phyloP scores from a whole-genome alignment of 2,888 invertebrate species.

The Phlogophora meticulosa region DNA sequence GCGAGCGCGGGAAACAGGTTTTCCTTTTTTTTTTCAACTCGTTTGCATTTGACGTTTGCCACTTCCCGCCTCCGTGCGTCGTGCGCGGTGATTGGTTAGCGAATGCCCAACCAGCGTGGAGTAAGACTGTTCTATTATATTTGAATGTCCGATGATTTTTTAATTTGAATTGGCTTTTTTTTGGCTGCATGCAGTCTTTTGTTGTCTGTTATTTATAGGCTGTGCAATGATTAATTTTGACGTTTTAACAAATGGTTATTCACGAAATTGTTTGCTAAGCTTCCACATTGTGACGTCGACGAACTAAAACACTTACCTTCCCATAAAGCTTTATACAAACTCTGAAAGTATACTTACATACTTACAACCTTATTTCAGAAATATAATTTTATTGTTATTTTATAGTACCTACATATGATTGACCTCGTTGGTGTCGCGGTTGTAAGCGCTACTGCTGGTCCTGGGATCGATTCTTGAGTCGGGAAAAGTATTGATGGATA shows the following conservation, averaged over 20 bases:
- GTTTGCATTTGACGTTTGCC: slow-evolving; percentile 89
- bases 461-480: too few species aligned
- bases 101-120: slow-evolving; percentile 75
- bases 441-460: too few species aligned
- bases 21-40: slow-evolving; percentile 70
- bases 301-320: not conserved
- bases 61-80: slow-evolving; percentile 86
- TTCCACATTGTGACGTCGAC: slow-evolving; percentile 9
- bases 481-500: too few species aligned
- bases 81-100: slow-evolving; percentile 79
- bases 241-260: slow-evolving; percentile 12
- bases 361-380: too few species aligned
- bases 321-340: not conserved
- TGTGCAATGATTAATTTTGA: slow-evolving; percentile 39
- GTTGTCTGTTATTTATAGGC: slow-evolving; percentile 41
- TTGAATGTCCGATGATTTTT: slow-evolving; percentile 68
- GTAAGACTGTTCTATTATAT: slow-evolving; percentile 76
- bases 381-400: too few species aligned
- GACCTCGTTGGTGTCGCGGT: too few species aligned
- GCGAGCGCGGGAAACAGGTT: slow-evolving; percentile 81
- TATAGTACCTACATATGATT: too few species aligned
- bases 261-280: slow-evolving; percentile 1
- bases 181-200: slow-evolving; percentile 36
- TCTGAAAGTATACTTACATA: too few species aligned
- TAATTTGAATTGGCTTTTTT: slow-evolving; percentile 61